Evolutionary conservation across 92 coral and sea anemone genomes (phyloP).

Genomic region (Bergia sp.): DNA sequence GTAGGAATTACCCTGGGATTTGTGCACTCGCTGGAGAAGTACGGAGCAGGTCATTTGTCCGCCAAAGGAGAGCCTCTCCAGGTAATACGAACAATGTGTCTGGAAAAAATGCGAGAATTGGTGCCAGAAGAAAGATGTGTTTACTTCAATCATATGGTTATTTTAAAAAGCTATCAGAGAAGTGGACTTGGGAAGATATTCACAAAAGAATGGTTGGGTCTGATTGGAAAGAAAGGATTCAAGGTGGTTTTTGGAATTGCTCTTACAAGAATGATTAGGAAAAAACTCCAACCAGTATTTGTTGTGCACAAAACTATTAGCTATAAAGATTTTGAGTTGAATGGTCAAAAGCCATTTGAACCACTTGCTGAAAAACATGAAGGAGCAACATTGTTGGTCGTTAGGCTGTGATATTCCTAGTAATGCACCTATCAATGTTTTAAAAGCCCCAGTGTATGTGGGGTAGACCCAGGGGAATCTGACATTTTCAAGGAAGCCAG

Average conservation of each 20-base stretch:
- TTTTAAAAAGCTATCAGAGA: not conserved
- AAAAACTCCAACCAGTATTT: not conserved
- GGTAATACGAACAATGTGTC: not conserved
- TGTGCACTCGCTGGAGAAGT: not conserved
- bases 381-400: not conserved
- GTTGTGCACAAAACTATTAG: not conserved
- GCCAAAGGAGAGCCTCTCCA: conserved; percentile 16
- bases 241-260: conserved; percentile 11
- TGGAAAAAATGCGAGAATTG: not conserved
- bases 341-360: not conserved
- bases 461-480: no score
- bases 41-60: not conserved
- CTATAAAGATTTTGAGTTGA: conserved; percentile 5
- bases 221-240: not conserved
- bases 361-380: conserved; percentile 4
- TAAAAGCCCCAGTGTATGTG: no score
- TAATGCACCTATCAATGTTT: no score
- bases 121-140: conserved; percentile 8
- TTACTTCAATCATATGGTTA: conserved; percentile 8
- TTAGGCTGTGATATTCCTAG: not conserved
- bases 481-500: no score
- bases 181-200: not conserved
- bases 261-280: not conserved
- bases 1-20: not conserved
- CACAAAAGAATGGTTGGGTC: not conserved